Base-by-base conservation (phyloP, 2,797 vertebrate species). In the Neopelma chrysocephalum region DNA sequence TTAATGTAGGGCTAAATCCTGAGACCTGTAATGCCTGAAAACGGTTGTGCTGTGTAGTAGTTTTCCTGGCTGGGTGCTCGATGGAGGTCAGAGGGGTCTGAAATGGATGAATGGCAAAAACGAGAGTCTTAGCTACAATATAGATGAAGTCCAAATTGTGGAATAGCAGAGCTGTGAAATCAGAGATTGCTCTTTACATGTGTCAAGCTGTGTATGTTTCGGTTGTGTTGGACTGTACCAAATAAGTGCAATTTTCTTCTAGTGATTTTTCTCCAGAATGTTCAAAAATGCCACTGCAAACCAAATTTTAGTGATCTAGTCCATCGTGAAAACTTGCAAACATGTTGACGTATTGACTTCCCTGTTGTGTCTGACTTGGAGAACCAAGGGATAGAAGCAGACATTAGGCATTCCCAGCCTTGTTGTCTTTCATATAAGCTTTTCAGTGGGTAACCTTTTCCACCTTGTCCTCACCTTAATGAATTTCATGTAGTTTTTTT, bases 121-220 rank as follows among this genome's bases (percentile, higher is more conserved):
- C 2, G 0, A 27, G 36, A 82, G 10, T 54, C 87, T 47, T 17
- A 62, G 38, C 16, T 58, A 9, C 48, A n/a, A 2, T 27, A 11
- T 1, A 42, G 23, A 31, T 72, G 23, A 68, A 58, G 26, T 34
- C n/a, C 43, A 15, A 4, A n/a, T 9, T 21, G 22, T 51, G 27
- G 36, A 70, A 51, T 8, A 21, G 56, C 48, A 70, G 85, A 84
- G 58, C 34, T 87, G 2, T 60, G 51, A 61, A 64, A 72, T 53
- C 0, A 0, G 2, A 53, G 34, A 20, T 65, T 47, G 4, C 18
- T 21, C 10, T 56, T 89, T 6, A 19, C 10, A 1, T 9, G 6
- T 32, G 15, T 72, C 34, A 50, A 8, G 12, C 51, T 7, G 0
- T 32, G 43, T 25, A 53, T 27, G 9, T 64, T 51, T 58, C 57